phyloP scores from a whole-genome alignment of 64 coral and sea anemone genomes.

The Exaiptasia diaphana region DNA sequence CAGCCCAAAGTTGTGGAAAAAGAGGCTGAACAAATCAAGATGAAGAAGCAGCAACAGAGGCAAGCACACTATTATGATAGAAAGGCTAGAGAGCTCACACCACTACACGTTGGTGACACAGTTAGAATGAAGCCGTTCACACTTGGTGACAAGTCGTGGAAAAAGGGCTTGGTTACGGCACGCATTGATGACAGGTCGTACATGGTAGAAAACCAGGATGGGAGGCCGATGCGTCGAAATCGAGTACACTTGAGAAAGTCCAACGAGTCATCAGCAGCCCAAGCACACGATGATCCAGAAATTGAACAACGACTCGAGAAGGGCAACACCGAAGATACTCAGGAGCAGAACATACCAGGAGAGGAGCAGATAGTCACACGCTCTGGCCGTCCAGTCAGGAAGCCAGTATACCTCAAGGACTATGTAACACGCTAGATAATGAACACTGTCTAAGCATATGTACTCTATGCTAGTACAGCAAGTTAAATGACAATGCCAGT shows the following conservation, averaged over 20 bases:
- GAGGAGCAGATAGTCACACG: not conserved
- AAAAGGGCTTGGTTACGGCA: not conserved
- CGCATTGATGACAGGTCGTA: constrained; percentile 16
- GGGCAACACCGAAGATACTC: not conserved
- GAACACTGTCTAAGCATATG: too few species aligned
- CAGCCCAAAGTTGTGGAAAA: not conserved
- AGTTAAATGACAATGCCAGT: too few species aligned
- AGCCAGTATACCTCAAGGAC: constrained; percentile 12
- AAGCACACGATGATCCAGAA: not conserved
- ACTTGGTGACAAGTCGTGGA: constrained; percentile 3
- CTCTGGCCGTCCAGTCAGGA: not conserved
- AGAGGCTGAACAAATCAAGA: not conserved
- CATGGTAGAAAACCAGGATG: not conserved
- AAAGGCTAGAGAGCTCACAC: not conserved
- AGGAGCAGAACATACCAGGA: not conserved
- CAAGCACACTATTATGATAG: constrained; percentile 19
- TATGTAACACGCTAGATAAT: too few species aligned
- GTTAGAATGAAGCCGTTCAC: constrained; percentile 45
- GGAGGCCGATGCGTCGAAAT: not conserved
- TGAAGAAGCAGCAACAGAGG: not conserved
- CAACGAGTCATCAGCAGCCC: not conserved
- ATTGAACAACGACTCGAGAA: not conserved
- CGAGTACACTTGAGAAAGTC: not conserved
- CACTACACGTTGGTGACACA: not conserved
- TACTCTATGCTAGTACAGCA: too few species aligned